A percentile compares a stretch with the other conserved stretches of the same genome.
phyloP scores from a whole-genome alignment of 2,797 vertebrate species.

The Sternotherus odoratus region DNA sequence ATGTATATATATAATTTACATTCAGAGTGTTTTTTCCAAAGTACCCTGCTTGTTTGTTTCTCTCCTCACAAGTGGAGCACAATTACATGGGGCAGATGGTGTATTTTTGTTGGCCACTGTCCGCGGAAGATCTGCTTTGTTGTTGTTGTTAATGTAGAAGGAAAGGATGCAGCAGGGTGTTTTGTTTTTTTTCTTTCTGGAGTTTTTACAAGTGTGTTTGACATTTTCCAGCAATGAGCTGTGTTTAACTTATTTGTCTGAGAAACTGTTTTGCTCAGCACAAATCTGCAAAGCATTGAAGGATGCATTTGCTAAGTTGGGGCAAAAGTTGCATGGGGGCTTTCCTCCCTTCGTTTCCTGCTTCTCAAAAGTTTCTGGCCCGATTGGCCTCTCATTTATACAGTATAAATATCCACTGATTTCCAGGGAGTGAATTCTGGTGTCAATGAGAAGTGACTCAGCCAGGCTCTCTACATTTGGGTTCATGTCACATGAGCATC shows the following conservation, averaged over 20 bases:
- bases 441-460: not conserved
- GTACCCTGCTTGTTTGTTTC: slow-evolving; percentile 8
- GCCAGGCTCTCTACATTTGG: not conserved
- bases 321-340: slow-evolving; percentile 26
- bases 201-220: slow-evolving; percentile 41
- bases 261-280: slow-evolving; percentile 36
- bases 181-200: slow-evolving; percentile 41
- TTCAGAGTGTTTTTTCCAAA: not conserved
- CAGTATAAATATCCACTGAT: not conserved
- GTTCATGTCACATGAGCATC: not conserved
- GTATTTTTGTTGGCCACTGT: slow-evolving; percentile 46
- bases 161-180: slow-evolving; percentile 63
- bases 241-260: slow-evolving; percentile 53
- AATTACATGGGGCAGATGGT: slow-evolving; percentile 54
- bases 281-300: rapidly evolving
- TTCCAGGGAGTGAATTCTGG: not conserved
- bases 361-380: slow-evolving; percentile 37
- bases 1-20: too few species aligned
- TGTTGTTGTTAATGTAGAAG: slow-evolving; percentile 61
- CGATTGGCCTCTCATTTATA: not conserved
- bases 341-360: slow-evolving; percentile 47
- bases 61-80: slow-evolving; percentile 15
- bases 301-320: slow-evolving; percentile 47
- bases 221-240: slow-evolving; percentile 63
- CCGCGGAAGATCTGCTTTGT: slow-evolving; percentile 64